These are phyloP conservation scores for Acipenser ruthenus DNA, from an alignment of 2,797 vertebrate species.

Conservation along the genomic window DNA sequence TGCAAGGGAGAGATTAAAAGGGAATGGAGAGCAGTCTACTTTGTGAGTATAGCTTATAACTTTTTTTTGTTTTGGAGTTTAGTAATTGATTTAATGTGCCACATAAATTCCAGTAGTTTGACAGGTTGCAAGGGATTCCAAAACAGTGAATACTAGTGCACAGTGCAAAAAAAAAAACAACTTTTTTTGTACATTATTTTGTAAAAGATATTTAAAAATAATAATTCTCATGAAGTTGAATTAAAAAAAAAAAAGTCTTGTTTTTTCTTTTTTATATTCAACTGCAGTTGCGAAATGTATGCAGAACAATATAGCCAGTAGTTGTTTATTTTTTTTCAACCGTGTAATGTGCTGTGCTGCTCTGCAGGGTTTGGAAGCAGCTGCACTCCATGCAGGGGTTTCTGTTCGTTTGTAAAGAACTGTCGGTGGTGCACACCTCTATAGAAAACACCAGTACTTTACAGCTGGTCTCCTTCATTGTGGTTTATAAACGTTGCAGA, in stretches of 20 bases:
- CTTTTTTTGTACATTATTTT: slow-evolving; percentile 49
- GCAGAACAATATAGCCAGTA: slow-evolving; percentile 3
- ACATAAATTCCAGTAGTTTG: slow-evolving; percentile 30
- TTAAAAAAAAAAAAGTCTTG: slow-evolving; percentile 14
- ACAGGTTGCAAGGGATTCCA: slow-evolving; percentile 40
- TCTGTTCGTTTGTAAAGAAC: too few relatives aligned
- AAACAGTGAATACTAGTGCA: not conserved
- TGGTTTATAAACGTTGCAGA: too few relatives aligned
- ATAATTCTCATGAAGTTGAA: slow-evolving; percentile 24
- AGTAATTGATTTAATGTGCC: slow-evolving; percentile 24
- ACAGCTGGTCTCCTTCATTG: too few relatives aligned
- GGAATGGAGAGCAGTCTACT: slow-evolving; percentile 52
- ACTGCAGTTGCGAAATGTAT: slow-evolving; percentile 3
- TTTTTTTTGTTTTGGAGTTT: slow-evolving; percentile 8
- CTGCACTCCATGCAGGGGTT: too few relatives aligned
- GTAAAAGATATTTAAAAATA: slow-evolving; percentile 41
- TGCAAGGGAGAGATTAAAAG: slow-evolving; percentile 35
- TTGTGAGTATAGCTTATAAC: slow-evolving; percentile 57
- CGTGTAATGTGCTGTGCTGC: too few relatives aligned
- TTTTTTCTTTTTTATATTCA: slow-evolving; percentile 24
- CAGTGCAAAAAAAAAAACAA: too few relatives aligned
- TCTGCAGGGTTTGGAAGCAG: too few relatives aligned
- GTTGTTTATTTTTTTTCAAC: not conserved
- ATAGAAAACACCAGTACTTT: too few relatives aligned
- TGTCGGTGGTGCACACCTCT: too few relatives aligned